These are phyloP conservation scores for Euura lappo DNA, from an alignment of 1,140 invertebrate genomes.

Conservation along the genomic window DNA sequence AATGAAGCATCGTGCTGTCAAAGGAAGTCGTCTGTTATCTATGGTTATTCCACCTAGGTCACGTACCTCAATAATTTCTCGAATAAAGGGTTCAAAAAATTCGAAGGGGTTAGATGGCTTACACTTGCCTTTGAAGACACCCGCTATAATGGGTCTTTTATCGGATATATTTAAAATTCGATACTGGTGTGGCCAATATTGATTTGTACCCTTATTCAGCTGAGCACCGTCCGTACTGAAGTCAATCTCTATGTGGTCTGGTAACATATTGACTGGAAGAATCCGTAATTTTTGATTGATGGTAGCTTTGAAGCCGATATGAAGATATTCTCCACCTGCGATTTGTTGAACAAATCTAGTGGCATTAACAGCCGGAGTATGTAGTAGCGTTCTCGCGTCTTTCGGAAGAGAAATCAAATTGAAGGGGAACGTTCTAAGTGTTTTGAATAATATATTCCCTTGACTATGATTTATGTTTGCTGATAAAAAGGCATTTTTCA, in stretches of 20 bases:
- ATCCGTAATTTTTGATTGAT: constrained; percentile 8
- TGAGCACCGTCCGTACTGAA: constrained; percentile 23
- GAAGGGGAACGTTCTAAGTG: background rate
- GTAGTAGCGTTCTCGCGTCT: constrained; percentile 15
- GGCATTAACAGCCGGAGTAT: constrained; percentile 12
- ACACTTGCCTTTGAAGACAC: constrained; percentile 14
- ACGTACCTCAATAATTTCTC: constrained; percentile 8
- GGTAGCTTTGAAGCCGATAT: constrained; percentile 14
- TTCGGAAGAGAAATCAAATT: constrained; percentile 14
- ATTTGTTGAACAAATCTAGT: background rate
- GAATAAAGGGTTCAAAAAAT: constrained; percentile 17
- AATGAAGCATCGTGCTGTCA: background rate
- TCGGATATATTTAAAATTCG: too few species aligned
- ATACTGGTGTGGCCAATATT: background rate
- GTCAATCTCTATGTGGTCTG: constrained; percentile 11
- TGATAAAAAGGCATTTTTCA: too few species aligned
- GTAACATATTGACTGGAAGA: background rate
- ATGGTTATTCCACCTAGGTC: background rate
- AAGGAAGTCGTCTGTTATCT: background rate
- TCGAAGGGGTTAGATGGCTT: constrained; percentile 9
- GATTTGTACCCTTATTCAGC: background rate
- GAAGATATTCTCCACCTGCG: constrained; percentile 22
- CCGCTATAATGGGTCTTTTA: background rate
- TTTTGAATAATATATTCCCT: too few species aligned
- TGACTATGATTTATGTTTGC: too few species aligned